phyloP scores from a whole-genome alignment of 2,888 invertebrate species.

The Holacanthella duospinosa region DNA sequence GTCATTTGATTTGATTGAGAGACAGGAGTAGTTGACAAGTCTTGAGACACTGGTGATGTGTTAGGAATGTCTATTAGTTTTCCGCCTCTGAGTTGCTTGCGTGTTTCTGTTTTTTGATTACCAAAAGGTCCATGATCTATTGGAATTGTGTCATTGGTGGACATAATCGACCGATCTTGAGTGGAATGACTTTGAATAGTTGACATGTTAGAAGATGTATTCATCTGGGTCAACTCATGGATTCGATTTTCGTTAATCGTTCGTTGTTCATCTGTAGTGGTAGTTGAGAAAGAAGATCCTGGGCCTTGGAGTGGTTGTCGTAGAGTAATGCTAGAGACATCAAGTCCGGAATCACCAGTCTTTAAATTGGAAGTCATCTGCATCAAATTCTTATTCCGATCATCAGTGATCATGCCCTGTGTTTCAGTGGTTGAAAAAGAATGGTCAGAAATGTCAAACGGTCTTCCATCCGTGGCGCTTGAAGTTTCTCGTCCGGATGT shows the following conservation, averaged over 20 bases:
- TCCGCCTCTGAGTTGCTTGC: conserved; percentile 25
- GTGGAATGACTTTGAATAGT: neutral
- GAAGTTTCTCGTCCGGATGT: neutral
- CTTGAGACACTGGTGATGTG: neutral
- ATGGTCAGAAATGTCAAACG: neutral
- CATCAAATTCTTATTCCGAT: neutral
- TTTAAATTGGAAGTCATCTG: neutral
- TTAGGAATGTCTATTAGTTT: conserved; percentile 20
- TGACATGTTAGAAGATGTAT: neutral
- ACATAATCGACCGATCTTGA: neutral
- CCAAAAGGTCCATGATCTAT: neutral
- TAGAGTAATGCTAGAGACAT: no score
- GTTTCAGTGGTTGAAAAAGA: neutral
- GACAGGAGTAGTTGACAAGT: neutral
- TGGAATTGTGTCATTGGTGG: neutral
- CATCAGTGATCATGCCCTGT: neutral
- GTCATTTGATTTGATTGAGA: neutral
- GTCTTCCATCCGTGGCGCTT: neutral
- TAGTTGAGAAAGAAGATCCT: neutral
- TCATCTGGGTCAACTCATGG: neutral
- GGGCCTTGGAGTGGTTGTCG: no score
- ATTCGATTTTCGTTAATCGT: neutral
- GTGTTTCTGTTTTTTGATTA: conserved; percentile 6
- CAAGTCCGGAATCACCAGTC: neutral
- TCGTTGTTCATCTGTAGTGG: neutral